Percentiles rank a stretch among this genome's conserved stretches.
These are phyloP conservation scores for Ondatra zibethicus DNA, from an alignment of 2,113 vertebrate species.

Conservation along the genomic window DNA sequence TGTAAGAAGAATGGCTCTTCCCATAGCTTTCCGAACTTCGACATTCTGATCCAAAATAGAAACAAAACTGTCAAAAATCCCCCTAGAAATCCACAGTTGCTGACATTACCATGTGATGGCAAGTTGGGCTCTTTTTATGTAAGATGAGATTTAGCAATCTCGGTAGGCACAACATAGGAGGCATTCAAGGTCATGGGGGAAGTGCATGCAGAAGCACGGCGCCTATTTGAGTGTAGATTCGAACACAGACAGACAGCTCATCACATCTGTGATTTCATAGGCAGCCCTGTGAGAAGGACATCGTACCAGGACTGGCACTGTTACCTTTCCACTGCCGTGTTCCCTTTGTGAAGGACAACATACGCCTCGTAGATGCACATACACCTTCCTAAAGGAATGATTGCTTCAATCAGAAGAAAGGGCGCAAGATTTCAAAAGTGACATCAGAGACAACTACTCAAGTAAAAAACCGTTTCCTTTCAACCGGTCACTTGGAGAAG, in stretches of 20 bases:
- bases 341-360: background rate
- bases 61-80: constrained; percentile 55
- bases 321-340: background rate
- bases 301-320: background rate
- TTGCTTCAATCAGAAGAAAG: background rate
- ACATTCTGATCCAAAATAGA: constrained; percentile 31
- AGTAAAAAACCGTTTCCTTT: background rate
- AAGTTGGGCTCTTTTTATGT: background rate
- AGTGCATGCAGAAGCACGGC: background rate
- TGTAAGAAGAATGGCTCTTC: background rate
- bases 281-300: background rate
- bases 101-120: background rate
- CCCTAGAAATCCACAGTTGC: constrained; percentile 47
- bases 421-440: background rate
- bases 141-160: background rate
- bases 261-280: background rate
- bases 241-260: background rate
- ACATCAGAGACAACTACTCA: background rate
- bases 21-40: constrained; percentile 49
- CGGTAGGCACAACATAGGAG: background rate
- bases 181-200: background rate
- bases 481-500: background rate
- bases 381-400: background rate
- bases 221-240: background rate
- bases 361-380: background rate